Evolutionary conservation across 2,888 invertebrate genomes (phyloP), one percentile per base, ranked within the genome.

Genomic region (Cerastis leucographa): DNA sequence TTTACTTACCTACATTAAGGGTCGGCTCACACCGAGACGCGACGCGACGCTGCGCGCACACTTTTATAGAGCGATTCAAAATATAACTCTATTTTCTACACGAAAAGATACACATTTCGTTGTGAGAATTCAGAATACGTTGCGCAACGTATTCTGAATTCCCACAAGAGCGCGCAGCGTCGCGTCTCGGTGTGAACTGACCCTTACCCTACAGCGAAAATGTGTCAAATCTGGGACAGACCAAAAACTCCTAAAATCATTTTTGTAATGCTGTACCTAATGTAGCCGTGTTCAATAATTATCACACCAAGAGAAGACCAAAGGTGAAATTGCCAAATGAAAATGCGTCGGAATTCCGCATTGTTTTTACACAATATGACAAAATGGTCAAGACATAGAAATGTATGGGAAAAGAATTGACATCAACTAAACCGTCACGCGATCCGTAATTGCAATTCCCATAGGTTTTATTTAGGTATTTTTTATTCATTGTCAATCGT

Each of bases 391-490:
- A 56, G 29, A 44, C 29, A 56, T 49, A 74, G 35, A 66, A 51
- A 76, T 78, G 61, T 78, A 78, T 61, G 51, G 35, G 44, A 79
- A 77, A 54, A 0, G 9, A 68, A 51, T 35, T 61, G 67, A 68
- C 44, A 54, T 54, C 51, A 25, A 62, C 29, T 44, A 62, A 22
- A 44, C 1, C 19, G 69, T 67, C 76, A 78, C 79, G 76, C 76
- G 69, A 77, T 78, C 44, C 12, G 51, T 77, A 62, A 67, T 54
- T 76, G 25, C 22, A 44, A 62, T 68, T 77, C 70, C 79, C 80
- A 79, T 68, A 61, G 17, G 19, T 78, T 78, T 44, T 25, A n/a
- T 25, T 61, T 25, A 22, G 9, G 9, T 22, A 62, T 11, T 78
- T 68, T 44, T 62, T 46, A 54, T 79, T 69, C 17, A 40, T 61